phyloP scores from a whole-genome alignment of 2,113 vertebrate species.

The Upupa epops region DNA sequence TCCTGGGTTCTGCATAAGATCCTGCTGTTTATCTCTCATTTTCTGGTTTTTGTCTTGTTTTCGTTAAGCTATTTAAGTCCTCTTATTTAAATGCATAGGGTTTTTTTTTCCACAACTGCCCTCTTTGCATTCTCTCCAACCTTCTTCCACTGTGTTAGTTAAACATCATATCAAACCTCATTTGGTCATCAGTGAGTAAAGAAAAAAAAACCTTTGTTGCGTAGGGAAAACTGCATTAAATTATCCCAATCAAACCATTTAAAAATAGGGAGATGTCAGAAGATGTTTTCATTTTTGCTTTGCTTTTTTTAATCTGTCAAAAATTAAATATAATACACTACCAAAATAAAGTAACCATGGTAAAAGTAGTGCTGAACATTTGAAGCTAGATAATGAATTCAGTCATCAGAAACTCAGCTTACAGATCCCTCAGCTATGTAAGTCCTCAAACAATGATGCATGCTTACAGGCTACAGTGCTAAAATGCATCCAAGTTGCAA shows the following conservation, averaged over 20 bases:
- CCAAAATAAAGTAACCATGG: not conserved
- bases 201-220: not conserved
- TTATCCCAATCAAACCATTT: not conserved
- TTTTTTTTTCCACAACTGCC: not conserved
- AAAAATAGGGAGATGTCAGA: not conserved
- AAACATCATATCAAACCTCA: not conserved
- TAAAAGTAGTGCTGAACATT: not conserved
- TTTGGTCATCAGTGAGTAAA: not conserved
- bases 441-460: not conserved
- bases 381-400: not conserved
- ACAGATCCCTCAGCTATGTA: not conserved
- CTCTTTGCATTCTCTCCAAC: not conserved
- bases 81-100: not conserved
- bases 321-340: not conserved
- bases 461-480: not conserved
- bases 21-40: not conserved
- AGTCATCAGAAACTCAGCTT: not conserved
- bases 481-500: conserved; percentile 8
- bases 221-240: not conserved
- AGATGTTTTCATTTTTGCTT: not conserved
- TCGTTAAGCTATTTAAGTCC: not conserved
- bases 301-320: not conserved
- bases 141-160: not conserved
- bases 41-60: not conserved
- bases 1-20: not conserved